A percentile compares a stretch with the other conserved stretches of the same genome.
Evolutionary conservation across 2,113 vertebrate genomes (phyloP).

Genomic region (Laticauda laticaudata): DNA sequence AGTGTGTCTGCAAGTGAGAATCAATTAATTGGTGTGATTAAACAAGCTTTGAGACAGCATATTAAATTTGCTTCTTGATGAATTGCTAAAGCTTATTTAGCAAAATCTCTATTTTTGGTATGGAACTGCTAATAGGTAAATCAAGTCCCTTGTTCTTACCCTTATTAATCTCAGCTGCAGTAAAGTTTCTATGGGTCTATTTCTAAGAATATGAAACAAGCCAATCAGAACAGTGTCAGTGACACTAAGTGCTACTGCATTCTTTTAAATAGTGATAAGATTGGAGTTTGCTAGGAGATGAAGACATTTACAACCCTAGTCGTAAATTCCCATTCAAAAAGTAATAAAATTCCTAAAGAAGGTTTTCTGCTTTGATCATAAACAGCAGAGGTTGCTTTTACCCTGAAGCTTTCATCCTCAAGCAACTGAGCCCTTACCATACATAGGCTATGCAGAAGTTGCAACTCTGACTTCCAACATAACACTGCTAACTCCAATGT

Average conservation of each 20-base stretch:
- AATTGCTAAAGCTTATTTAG: not conserved
- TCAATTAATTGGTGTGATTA: not conserved
- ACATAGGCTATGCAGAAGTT: not conserved
- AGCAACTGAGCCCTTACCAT: not conserved
- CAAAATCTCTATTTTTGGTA: not conserved
- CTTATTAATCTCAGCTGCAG: not conserved
- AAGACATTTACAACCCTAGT: not conserved
- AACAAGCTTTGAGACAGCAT: not conserved
- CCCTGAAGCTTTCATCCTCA: not conserved
- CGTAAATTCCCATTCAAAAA: not conserved
- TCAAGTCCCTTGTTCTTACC: not conserved
- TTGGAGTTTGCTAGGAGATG: not conserved
- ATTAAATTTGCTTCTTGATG: slow-evolving; percentile 3
- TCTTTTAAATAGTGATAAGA: not conserved
- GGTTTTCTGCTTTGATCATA: not conserved
- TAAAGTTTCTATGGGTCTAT: not conserved
- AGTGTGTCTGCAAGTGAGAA: not conserved
- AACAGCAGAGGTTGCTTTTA: not conserved
- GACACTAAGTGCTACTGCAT: not conserved
- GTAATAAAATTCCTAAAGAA: not conserved
- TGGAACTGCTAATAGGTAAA: not conserved
- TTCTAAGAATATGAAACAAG: not conserved
- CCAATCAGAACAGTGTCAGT: not conserved
- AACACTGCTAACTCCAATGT: not conserved
- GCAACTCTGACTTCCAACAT: not conserved